Evolutionary conservation across 1,140 invertebrate genomes (phyloP).

Genomic region (Nymphalis io): DNA sequence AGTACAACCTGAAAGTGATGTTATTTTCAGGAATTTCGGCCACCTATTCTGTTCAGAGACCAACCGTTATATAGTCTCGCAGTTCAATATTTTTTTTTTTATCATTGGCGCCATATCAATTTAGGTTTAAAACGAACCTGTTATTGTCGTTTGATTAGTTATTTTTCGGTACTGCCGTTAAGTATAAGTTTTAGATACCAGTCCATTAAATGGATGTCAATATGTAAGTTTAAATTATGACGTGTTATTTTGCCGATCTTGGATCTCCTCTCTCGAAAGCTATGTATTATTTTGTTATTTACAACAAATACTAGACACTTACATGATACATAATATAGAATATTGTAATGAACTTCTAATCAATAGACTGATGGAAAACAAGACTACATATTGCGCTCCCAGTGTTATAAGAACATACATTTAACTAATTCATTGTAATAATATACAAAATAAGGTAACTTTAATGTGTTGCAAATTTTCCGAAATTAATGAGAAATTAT

Average conservation of each 20-base stretch:
- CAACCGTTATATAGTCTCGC: background rate
- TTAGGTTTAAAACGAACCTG: conserved; percentile 4
- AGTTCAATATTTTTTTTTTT: conserved; percentile 27
- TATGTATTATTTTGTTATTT: background rate
- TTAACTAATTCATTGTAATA: background rate
- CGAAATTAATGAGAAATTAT: background rate
- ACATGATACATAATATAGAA: conserved; percentile 2
- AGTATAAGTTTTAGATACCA: conserved; percentile 45
- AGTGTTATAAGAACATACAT: conserved; percentile 20
- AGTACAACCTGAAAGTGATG: conserved; percentile 31
- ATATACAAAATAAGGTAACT: background rate
- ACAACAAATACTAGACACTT: background rate
- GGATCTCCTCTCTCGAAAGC: conserved; percentile 29
- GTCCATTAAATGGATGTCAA: conserved; percentile 65
- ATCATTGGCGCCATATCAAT: conserved; percentile 50
- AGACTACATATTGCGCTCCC: conserved; percentile 23
- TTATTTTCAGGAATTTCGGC: conserved; percentile 9
- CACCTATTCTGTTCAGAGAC: conserved; percentile 27
- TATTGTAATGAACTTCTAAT: conserved; percentile 15
- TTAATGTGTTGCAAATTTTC: background rate
- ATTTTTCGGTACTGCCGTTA: conserved; percentile 40
- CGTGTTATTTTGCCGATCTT: conserved; percentile 47
- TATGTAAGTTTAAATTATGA: conserved; percentile 63
- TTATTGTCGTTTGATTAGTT: conserved; percentile 28
- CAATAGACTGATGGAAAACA: conserved; percentile 30